Evolutionary conservation across 2,113 vertebrate genomes (phyloP).

Genomic region (Pyxicephalus adspersus): DNA sequence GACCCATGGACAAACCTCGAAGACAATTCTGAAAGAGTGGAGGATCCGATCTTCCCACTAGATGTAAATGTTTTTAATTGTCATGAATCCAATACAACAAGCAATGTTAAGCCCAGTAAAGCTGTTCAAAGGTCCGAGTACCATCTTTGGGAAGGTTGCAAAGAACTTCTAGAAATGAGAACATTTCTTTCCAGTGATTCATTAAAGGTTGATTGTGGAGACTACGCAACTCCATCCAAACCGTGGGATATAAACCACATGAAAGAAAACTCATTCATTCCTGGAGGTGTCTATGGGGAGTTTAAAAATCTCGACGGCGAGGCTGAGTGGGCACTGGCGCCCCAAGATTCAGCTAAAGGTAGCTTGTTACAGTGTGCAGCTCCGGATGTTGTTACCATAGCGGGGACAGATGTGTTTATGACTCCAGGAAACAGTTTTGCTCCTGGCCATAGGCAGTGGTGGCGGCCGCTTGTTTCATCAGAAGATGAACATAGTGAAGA

Average conservation of each 20-base stretch:
- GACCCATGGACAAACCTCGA: constrained; percentile 95
- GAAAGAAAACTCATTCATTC: constrained; percentile 90
- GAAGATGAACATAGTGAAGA: constrained; percentile 84
- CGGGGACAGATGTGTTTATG: constrained; percentile 95
- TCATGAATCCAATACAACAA: constrained; percentile 81
- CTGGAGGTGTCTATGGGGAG: constrained; percentile 96
- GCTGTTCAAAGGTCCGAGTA: constrained; percentile 96
- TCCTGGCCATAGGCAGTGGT: constrained; percentile 90
- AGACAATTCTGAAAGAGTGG: constrained; percentile 77
- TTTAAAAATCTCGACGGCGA: constrained; percentile 88
- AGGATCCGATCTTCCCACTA: constrained; percentile 80
- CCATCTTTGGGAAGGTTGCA: constrained; percentile 93
- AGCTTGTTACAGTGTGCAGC: constrained; percentile 87
- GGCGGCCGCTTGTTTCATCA: constrained; percentile 91
- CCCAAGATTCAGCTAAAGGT: constrained; percentile 77
- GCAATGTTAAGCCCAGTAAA: constrained; percentile 80
- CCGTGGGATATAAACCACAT: constrained; percentile 90
- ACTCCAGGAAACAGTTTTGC: constrained; percentile 91
- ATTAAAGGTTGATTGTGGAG: constrained; percentile 86
- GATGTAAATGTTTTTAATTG: constrained; percentile 85
- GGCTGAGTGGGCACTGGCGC: constrained; percentile 91
- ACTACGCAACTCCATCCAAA: constrained; percentile 93
- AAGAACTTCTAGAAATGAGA: constrained; percentile 78
- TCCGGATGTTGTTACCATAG: constrained; percentile 92
- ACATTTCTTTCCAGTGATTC: constrained; percentile 81